Percentiles rank a stretch among this genome's conserved stretches.
phyloP scores from a whole-genome alignment of 2,113 vertebrate genomes.

The Lutjanus erythropterus region DNA sequence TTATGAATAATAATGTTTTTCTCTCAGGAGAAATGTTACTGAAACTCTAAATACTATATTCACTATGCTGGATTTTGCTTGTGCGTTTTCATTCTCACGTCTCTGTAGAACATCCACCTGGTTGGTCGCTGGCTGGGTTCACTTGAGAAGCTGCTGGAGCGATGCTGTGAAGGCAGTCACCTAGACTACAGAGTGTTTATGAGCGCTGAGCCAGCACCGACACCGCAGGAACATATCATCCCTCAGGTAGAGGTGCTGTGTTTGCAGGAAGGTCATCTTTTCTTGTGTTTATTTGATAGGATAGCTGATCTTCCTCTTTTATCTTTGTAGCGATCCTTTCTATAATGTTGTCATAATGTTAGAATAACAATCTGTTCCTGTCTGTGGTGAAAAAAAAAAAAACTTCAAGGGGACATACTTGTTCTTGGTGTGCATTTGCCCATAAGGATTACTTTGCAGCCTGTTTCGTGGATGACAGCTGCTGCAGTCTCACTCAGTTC shows the following conservation, averaged over 20 bases:
- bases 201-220: slow-evolving; percentile 84
- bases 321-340: too few species aligned
- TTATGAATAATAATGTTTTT: background rate
- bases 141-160: slow-evolving; percentile 87
- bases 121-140: slow-evolving; percentile 84
- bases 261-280: background rate
- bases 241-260: slow-evolving; percentile 73
- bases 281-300: too few species aligned
- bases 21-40: background rate
- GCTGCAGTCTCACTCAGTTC: too few species aligned
- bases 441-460: too few species aligned
- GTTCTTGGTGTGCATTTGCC: too few species aligned
- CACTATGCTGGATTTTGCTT: background rate
- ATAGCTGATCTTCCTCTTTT: too few species aligned
- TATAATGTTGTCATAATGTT: too few species aligned
- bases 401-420: too few species aligned
- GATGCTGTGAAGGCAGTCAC: slow-evolving; percentile 84
- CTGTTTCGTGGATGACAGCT: too few species aligned
- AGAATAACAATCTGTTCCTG: too few species aligned
- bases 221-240: slow-evolving; percentile 84
- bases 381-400: too few species aligned
- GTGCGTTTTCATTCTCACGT: background rate
- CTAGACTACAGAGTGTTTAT: slow-evolving; percentile 82
- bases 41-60: background rate
- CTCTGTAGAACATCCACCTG: slow-evolving; percentile 88